These are phyloP conservation scores for Drosophila baimaii DNA, from an alignment of 1,140 invertebrate species.

Conservation along the genomic window DNA sequence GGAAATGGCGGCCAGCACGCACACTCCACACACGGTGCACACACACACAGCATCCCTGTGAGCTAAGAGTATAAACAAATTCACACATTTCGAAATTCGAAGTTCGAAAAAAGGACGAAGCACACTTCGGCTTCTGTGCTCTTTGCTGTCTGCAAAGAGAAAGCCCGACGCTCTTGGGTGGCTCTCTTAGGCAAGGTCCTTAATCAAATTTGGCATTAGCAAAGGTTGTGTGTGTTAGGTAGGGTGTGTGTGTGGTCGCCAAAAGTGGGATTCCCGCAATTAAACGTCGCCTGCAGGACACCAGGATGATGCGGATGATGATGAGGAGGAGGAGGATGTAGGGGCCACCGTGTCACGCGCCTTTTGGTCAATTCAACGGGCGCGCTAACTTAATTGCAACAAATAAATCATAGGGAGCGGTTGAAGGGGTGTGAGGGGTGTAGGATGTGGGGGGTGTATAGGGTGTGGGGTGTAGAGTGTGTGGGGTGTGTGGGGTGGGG, in stretches of 20 bases:
- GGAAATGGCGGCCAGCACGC: conserved; percentile 55
- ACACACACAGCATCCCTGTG: conserved; percentile 37
- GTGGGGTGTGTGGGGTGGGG: not conserved
- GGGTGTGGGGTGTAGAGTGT: not conserved
- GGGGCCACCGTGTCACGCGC: conserved; percentile 48
- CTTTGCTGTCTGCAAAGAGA: conserved; percentile 36
- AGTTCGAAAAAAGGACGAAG: conserved; percentile 64
- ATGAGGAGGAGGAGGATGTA: not conserved
- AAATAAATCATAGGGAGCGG: conserved; percentile 68
- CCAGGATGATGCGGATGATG: conserved; percentile 16
- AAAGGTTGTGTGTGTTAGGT: conserved; percentile 2
- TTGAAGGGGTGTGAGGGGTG: not conserved
- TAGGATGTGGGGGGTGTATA: not conserved
- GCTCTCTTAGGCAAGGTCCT: conserved; percentile 26
- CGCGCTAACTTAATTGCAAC: conserved; percentile 72
- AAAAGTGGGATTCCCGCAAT: conserved; percentile 36
- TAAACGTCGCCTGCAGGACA: conserved; percentile 38
- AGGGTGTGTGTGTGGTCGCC: not conserved
- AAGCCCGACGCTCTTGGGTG: not conserved
- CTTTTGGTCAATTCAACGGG: conserved; percentile 50
- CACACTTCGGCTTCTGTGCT: conserved; percentile 24
- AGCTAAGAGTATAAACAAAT: conserved; percentile 70
- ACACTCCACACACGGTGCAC: conserved; percentile 16
- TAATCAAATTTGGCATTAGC: conserved; percentile 50
- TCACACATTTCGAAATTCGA: conserved; percentile 80